Percentiles rank a stretch among this genome's conserved stretches.
Evolutionary conservation across 2,888 invertebrate species (phyloP).

Genomic region (Ophioninae sp.): DNA sequence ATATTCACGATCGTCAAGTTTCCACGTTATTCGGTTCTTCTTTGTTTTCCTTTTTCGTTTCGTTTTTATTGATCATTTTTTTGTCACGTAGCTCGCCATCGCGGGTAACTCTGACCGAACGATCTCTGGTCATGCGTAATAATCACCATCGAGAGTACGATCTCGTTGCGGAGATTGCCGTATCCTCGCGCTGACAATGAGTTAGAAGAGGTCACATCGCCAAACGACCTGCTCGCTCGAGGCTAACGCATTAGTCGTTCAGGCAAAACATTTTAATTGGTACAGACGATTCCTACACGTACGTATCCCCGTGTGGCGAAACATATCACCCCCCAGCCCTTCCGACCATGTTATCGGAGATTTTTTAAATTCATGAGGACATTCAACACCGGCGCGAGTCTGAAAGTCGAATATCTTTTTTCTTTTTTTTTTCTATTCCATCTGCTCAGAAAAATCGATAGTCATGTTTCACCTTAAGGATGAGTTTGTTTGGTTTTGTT

Average conservation of each 20-base stretch:
- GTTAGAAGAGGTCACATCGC: not conserved
- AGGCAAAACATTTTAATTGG: conserved; percentile 57
- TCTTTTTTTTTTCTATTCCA: not conserved
- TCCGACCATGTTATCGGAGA: not conserved
- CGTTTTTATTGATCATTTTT: not conserved
- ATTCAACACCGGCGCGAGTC: not conserved
- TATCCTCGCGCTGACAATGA: not conserved
- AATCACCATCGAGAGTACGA: conserved; percentile 40
- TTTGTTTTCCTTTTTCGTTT: too few species aligned
- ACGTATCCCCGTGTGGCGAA: not conserved
- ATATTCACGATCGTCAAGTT: conserved; percentile 5
- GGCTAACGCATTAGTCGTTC: conserved; percentile 55
- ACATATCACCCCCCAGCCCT: not conserved
- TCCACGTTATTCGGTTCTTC: not conserved
- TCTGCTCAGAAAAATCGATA: not conserved
- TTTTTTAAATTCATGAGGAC: not conserved
- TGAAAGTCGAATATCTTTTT: not conserved
- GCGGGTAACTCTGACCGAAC: conserved; percentile 11
- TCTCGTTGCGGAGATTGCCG: conserved; percentile 2
- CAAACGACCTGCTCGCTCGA: conserved; percentile 35
- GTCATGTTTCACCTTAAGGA: not conserved
- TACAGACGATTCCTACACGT: not conserved
- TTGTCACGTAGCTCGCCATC: not conserved
- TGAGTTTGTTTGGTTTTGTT: not conserved
- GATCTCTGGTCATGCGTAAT: conserved; percentile 40